phyloP scores from a whole-genome alignment of 1,140 invertebrate genomes.

The Atta cephalotes region DNA sequence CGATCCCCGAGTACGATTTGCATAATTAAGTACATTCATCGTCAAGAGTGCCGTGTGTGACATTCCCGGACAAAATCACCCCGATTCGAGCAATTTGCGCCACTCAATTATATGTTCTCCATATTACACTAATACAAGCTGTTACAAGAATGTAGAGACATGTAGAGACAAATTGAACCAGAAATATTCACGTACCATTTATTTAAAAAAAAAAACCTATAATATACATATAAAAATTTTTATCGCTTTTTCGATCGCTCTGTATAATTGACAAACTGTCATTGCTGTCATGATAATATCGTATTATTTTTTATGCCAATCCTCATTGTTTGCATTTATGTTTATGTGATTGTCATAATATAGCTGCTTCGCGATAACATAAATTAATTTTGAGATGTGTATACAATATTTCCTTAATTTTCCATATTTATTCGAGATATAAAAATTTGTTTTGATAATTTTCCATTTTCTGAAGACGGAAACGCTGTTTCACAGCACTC shows the following conservation, averaged over 20 bases:
- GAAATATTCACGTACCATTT: neutral
- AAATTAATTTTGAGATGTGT: neutral
- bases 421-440: neutral
- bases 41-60: slow-evolving; percentile 59
- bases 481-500: neutral
- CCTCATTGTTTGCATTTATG: neutral
- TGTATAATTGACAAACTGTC: slow-evolving; percentile 3
- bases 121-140: neutral
- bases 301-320: neutral
- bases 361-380: slow-evolving; percentile 2
- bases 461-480: neutral
- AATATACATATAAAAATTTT: neutral
- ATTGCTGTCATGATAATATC: neutral
- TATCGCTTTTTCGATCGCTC: neutral
- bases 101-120: slow-evolving; percentile 41
- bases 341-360: neutral
- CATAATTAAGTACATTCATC: slow-evolving; percentile 74
- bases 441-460: neutral
- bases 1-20: slow-evolving; percentile 65
- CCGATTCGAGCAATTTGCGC: slow-evolving; percentile 32
- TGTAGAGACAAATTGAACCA: neutral
- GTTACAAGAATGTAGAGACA: slow-evolving; percentile 4
- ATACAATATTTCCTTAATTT: neutral
- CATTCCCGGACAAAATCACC: slow-evolving; percentile 41
- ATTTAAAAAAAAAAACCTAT: neutral